Evolutionary conservation across 2,113 vertebrate species (phyloP), one percentile per base, ranked within the genome.

Genomic region (Muntiacus muntjak): DNA sequence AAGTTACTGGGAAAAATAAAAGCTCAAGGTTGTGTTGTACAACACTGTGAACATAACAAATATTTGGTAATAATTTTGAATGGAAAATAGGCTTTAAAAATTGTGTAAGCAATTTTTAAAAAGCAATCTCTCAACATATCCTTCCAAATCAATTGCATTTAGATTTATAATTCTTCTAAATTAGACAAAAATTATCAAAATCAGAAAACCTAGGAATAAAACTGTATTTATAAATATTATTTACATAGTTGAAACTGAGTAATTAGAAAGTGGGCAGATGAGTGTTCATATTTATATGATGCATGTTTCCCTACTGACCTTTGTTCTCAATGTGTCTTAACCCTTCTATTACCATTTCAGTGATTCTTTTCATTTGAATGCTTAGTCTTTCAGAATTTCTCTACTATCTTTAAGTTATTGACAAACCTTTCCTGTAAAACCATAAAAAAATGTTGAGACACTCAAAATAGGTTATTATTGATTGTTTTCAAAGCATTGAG

Each of bases 391-490:
- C 43, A 87, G 12, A 74, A 25, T 40, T 60, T 76, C 54, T 47
- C 30, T 4, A 33, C n/a, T 26, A 6, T 62, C 43, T 11, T 57
- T 52, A 79, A 79, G 54, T 5, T 19, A 62, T 6, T 87, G 47
- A 52, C 2, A 79, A n/a, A 47, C 6, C 14, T 78, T 78, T 15
- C 25, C 5, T 19, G 26, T 23, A 79, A 52, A 50, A 33, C 19
- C 83, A 79, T 8, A 2, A 19, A 26, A 52, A 36, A 93, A 78
- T 7, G 3, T 60, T 47, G 60, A 33, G 19, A 82, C 96, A 5
- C 99, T 99, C 97, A 99, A 99, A 94, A 98, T 95, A 99, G 94
- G 6, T 99, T 98, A n/a, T 98, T 98, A 96, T 99, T 99, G 43
- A 99, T 98, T 0, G 95, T 28, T 3, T 98, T 99, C 95, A 99